A percentile compares a stretch with the other conserved stretches of the same genome.
Conservation (phyloP, 2,113 vertebrate species). For the Atractosteus spatula region DNA sequence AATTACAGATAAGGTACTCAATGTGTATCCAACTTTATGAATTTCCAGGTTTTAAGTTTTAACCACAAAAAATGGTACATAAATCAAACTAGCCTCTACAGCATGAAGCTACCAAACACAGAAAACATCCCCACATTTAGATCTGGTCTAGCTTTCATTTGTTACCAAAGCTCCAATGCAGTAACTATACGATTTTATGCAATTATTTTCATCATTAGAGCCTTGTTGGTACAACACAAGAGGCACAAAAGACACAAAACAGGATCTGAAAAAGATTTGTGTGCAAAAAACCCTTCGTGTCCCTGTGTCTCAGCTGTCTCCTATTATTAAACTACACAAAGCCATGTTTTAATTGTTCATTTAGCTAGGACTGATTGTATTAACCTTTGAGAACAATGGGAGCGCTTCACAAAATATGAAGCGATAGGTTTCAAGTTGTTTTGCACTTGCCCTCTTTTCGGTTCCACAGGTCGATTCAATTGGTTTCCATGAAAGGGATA, state of each 20-base stretch:
- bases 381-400: conserved; percentile 11
- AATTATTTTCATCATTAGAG: too few relatives aligned
- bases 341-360: conserved; percentile 6
- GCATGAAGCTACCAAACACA: too few relatives aligned
- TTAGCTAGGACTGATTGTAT: conserved; percentile 17
- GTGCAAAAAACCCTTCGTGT: not conserved
- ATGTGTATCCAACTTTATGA: too few relatives aligned
- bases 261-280: not conserved
- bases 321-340: conserved; percentile 3
- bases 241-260: not conserved
- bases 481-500: conserved; percentile 19
- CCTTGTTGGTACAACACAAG: not conserved
- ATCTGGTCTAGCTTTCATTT: too few relatives aligned
- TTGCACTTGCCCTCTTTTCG: conserved; percentile 10
- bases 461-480: conserved; percentile 28
- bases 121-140: too few relatives aligned
- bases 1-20: too few relatives aligned
- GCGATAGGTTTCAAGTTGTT: not conserved
- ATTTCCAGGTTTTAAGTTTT: too few relatives aligned
- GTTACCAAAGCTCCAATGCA: too few relatives aligned
- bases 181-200: too few relatives aligned
- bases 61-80: too few relatives aligned
- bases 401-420: not conserved
- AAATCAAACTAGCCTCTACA: too few relatives aligned
- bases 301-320: not conserved